Conservation (phyloP, 1,140 invertebrate species). For the Achatina immaculata region DNA sequence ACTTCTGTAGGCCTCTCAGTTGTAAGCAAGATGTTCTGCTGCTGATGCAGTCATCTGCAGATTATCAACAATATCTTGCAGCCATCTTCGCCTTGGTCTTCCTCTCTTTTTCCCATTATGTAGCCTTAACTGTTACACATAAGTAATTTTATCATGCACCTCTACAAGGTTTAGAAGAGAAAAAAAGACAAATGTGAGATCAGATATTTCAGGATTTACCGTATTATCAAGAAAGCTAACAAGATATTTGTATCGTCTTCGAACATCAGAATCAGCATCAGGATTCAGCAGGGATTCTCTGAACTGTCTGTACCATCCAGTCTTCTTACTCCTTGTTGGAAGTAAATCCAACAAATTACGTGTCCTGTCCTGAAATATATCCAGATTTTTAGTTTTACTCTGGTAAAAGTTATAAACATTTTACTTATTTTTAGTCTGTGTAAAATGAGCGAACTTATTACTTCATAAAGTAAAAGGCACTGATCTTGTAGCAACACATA, state of each 20-base stretch:
- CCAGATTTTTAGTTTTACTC: background rate
- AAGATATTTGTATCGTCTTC: conserved; percentile 60
- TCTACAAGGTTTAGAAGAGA: too few species aligned
- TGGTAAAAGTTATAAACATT: background rate
- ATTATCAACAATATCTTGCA: too few species aligned
- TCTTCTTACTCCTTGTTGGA: conserved; percentile 54
- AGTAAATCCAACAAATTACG: conserved; percentile 63
- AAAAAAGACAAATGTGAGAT: too few species aligned
- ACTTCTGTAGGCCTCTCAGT: too few species aligned
- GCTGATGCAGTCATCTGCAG: too few species aligned
- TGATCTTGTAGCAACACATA: background rate
- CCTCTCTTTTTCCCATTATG: too few species aligned
- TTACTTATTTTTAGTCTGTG: background rate
- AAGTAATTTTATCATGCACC: too few species aligned
- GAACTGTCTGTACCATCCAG: conserved; percentile 66
- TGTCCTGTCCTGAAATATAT: conserved; percentile 55
- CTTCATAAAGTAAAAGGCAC: background rate
- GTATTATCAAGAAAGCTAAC: conserved; percentile 69
- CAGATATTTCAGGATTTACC: conserved; percentile 46
- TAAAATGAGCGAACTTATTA: background rate
- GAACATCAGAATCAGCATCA: conserved; percentile 50
- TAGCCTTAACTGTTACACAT: too few species aligned
- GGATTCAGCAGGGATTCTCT: conserved; percentile 57
- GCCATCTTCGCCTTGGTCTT: too few species aligned
- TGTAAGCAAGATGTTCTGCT: too few species aligned